These are phyloP conservation scores for Protodeltote pygarga DNA, from an alignment of 2,888 invertebrate genomes.

Conservation along the genomic window DNA sequence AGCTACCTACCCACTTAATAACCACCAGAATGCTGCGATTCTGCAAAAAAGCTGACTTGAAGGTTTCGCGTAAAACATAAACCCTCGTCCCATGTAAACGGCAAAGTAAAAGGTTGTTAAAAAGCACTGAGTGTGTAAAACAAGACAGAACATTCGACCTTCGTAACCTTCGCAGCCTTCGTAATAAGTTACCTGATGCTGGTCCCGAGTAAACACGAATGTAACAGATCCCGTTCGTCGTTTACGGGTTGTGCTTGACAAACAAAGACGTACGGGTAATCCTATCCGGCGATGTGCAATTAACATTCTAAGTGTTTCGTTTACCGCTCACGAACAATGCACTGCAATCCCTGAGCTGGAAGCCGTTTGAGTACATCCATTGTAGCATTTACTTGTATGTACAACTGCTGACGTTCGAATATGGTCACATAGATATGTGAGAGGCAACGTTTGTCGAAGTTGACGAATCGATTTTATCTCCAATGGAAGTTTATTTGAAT, in stretches of 20 bases:
- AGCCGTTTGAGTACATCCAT: conserved; percentile 19
- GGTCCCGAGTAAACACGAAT: conserved; percentile 58
- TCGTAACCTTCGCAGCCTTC: conserved; percentile 45
- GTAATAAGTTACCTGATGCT: conserved; percentile 52
- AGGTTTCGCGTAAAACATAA: conserved; percentile 18
- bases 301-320: conserved; percentile 63
- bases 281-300: conserved; percentile 62
- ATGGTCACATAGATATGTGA: conserved; percentile 10
- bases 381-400: conserved; percentile 19
- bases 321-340: conserved; percentile 53
- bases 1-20: background rate
- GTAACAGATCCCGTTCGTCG: conserved; percentile 48
- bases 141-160: conserved; percentile 47
- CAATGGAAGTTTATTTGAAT: background rate
- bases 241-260: conserved; percentile 45
- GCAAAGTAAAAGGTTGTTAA: conserved; percentile 26
- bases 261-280: conserved; percentile 64
- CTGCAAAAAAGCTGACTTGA: conserved; percentile 22
- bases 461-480: background rate
- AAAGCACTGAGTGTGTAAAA: conserved; percentile 32
- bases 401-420: conserved; percentile 3
- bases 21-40: conserved; percentile 12
- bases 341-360: conserved; percentile 28
- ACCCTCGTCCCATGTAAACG: conserved; percentile 19
- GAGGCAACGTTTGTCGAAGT: background rate